phyloP scores from a whole-genome alignment of 92 coral and sea anemone species.

The Zoanthus sociatus region DNA sequence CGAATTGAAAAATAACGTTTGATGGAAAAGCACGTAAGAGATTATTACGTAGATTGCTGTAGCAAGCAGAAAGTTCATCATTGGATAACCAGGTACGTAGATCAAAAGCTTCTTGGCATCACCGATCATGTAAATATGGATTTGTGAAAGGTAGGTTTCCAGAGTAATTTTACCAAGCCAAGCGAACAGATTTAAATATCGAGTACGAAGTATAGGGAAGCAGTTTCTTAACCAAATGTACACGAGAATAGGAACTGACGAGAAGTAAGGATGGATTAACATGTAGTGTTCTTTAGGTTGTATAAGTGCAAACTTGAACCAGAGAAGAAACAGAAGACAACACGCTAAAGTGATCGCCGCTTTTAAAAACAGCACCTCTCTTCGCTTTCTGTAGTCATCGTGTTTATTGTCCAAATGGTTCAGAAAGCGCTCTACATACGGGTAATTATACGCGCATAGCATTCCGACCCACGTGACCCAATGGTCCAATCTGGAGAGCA shows the following conservation, averaged over 20 bases:
- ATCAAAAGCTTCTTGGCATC: constrained; percentile 80
- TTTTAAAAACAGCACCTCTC: constrained; percentile 63
- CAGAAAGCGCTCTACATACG: constrained; percentile 88
- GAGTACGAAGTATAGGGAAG: constrained; percentile 80
- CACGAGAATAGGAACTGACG: constrained; percentile 81
- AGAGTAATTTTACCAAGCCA: constrained; percentile 96
- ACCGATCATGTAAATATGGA: constrained; percentile 97
- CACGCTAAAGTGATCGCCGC: constrained; percentile 68
- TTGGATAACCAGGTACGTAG: constrained; percentile 89
- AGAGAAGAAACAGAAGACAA: constrained; percentile 65
- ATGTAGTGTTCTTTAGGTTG: constrained; percentile 76
- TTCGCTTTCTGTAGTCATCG: constrained; percentile 69
- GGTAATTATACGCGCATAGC: constrained; percentile 97
- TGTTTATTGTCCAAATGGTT: constrained; percentile 81
- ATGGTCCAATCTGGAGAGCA: constrained; percentile 84
- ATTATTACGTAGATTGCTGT: constrained; percentile 80
- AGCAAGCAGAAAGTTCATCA: constrained; percentile 93
- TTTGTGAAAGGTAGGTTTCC: constrained; percentile 95
- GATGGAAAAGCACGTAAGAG: constrained; percentile 91
- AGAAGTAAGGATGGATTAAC: constrained; percentile 84
- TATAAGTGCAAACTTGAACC: constrained; percentile 85
- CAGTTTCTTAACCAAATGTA: constrained; percentile 91
- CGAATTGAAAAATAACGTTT: constrained; percentile 92
- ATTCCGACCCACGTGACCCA: constrained; percentile 95
- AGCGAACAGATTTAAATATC: constrained; percentile 86